These are phyloP conservation scores for Invenusta paracnida DNA, from an alignment of 2,888 invertebrate species.

Conservation along the genomic window DNA sequence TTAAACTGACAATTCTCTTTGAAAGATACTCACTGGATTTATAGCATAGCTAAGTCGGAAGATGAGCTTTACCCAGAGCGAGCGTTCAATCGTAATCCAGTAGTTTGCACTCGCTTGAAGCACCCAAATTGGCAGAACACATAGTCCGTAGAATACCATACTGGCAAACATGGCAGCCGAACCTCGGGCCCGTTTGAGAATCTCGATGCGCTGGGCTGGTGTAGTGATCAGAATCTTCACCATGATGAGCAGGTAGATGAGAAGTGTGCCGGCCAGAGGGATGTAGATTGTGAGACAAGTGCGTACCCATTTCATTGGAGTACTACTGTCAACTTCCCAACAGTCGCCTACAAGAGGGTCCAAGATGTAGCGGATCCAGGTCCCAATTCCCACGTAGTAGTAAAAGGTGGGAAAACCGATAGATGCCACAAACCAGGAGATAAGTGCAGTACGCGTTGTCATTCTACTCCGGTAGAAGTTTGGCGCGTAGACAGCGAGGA, in stretches of 20 bases:
- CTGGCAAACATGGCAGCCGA: constrained; percentile 36
- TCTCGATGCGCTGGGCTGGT: background rate
- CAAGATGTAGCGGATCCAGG: background rate
- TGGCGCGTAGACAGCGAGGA: constrained; percentile 29
- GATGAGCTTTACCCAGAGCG: constrained; percentile 37
- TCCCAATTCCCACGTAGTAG: background rate
- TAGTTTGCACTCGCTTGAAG: background rate
- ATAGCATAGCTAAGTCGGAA: constrained; percentile 38
- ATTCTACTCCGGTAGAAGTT: constrained; percentile 26
- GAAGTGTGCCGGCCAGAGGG: background rate
- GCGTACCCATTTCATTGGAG: background rate
- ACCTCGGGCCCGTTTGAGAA: constrained; percentile 35
- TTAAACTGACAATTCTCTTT: too few relatives aligned
- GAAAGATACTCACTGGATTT: constrained; percentile 30
- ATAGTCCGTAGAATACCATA: constrained; percentile 34
- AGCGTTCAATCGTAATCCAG: background rate
- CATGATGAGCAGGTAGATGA: constrained; percentile 9
- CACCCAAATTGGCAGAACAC: constrained; percentile 39
- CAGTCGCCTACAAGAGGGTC: constrained; percentile 30
- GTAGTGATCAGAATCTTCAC: constrained; percentile 13
- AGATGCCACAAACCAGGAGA: background rate
- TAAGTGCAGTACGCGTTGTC: background rate
- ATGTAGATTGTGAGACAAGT: constrained; percentile 20
- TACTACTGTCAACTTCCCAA: background rate
- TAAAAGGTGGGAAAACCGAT: constrained; percentile 25